A percentile compares a stretch with the other conserved stretches of the same genome.
Evolutionary conservation across 1,140 invertebrate genomes (phyloP).

Genomic region (Drosophila hydei): DNA sequence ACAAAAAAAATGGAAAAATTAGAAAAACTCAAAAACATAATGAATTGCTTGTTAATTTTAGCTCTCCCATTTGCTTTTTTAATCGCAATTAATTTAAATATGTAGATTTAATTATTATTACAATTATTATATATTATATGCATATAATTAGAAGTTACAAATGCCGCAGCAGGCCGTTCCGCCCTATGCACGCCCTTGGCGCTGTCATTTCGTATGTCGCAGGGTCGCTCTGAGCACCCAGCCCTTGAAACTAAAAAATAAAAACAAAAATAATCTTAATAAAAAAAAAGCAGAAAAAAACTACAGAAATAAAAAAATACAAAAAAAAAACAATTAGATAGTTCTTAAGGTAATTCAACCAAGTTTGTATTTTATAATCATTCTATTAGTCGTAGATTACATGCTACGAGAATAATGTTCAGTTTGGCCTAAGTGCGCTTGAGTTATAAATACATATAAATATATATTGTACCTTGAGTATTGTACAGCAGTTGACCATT

Average conservation of each 20-base stretch:
- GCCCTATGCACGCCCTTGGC: constrained; percentile 50
- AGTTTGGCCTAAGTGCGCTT: constrained; percentile 54
- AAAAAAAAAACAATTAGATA: constrained; percentile 53
- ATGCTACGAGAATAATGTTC: constrained; percentile 55
- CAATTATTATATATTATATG: constrained; percentile 69
- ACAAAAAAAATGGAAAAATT: constrained; percentile 55
- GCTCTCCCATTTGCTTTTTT: constrained; percentile 71
- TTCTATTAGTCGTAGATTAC: constrained; percentile 62
- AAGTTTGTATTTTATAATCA: constrained; percentile 76
- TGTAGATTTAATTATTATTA: constrained; percentile 76
- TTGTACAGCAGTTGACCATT: constrained; percentile 76
- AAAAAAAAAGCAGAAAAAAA: constrained; percentile 36
- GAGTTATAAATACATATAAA: constrained; percentile 53
- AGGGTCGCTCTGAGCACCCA: constrained; percentile 68
- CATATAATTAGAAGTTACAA: constrained; percentile 67
- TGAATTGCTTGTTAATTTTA: constrained; percentile 77
- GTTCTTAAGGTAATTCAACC: constrained; percentile 61
- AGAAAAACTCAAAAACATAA: constrained; percentile 57
- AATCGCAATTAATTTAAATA: constrained; percentile 77
- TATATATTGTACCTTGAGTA: constrained; percentile 57
- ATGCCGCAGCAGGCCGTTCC: constrained; percentile 70
- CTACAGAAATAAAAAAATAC: constrained; percentile 14
- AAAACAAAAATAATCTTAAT: constrained; percentile 28
- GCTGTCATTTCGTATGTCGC: constrained; percentile 43
- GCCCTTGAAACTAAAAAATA: constrained; percentile 52